Percentiles rank a stretch among this genome's conserved stretches.
phyloP scores from a whole-genome alignment of 1,140 invertebrate genomes.

The Notospermus geniculatus region DNA sequence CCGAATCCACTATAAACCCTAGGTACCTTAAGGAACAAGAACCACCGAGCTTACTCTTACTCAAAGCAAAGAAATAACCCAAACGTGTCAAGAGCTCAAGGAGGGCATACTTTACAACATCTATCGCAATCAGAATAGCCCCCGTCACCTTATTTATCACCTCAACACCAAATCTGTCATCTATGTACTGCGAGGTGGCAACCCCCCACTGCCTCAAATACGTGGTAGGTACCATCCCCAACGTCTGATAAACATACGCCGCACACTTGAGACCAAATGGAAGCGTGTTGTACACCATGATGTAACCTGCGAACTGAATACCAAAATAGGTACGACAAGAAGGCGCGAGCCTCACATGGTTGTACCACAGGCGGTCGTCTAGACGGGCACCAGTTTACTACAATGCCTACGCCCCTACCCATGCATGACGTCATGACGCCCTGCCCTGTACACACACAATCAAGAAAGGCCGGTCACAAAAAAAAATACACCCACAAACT shows the following conservation, averaged over 20 bases:
- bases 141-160: not conserved
- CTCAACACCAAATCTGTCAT: constrained; percentile 13
- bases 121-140: not conserved
- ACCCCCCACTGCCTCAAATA: constrained; percentile 18
- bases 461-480: too few relatives aligned
- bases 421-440: too few relatives aligned
- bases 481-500: too few relatives aligned
- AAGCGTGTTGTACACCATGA: constrained; percentile 17
- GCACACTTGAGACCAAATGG: constrained; percentile 25
- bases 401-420: too few relatives aligned
- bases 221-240: constrained; percentile 18
- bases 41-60: constrained; percentile 14
- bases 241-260: constrained; percentile 21
- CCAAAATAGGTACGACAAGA: not conserved
- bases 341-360: not conserved
- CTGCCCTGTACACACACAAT: too few relatives aligned
- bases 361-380: too few relatives aligned
- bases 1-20: constrained; percentile 21
- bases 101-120: not conserved
- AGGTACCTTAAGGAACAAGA: constrained; percentile 11
- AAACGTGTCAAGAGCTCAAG: not conserved
- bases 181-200: constrained; percentile 20
- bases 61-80: constrained; percentile 6
- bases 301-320: constrained; percentile 3
- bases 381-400: too few relatives aligned